A percentile compares a stretch with the other conserved stretches of the same genome.
phyloP scores from a whole-genome alignment of 2,797 vertebrate genomes.

The Aselliscus stoliczkanus region DNA sequence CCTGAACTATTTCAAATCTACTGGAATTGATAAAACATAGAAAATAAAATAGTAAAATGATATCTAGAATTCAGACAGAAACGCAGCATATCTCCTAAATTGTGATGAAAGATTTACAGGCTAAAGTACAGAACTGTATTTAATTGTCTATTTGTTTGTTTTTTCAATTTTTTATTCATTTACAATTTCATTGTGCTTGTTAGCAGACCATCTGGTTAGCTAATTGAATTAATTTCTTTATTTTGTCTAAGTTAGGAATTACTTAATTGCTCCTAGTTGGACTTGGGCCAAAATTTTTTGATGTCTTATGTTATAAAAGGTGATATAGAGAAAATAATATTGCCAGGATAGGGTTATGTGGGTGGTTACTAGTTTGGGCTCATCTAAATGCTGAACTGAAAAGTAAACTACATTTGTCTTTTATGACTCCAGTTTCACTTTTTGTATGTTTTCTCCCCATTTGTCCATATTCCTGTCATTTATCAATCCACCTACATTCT shows the following conservation, averaged over 20 bases:
- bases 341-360: background rate
- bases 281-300: background rate
- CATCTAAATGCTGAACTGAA: background rate
- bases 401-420: background rate
- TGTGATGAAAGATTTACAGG: background rate
- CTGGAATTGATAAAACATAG: background rate
- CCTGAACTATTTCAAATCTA: background rate
- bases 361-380: background rate
- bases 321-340: background rate
- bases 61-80: background rate
- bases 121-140: background rate
- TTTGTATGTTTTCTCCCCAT: background rate
- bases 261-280: background rate
- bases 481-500: background rate
- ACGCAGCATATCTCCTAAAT: background rate
- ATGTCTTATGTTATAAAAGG: background rate
- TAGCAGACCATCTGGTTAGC: background rate
- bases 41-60: background rate
- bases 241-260: background rate
- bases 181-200: background rate
- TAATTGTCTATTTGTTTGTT: background rate
- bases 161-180: background rate
- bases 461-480: background rate
- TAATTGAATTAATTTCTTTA: constrained; percentile 3
- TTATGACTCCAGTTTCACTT: background rate